Conservation (phyloP, 2,113 vertebrate genomes). For the Oncorhynchus clarkii region DNA sequence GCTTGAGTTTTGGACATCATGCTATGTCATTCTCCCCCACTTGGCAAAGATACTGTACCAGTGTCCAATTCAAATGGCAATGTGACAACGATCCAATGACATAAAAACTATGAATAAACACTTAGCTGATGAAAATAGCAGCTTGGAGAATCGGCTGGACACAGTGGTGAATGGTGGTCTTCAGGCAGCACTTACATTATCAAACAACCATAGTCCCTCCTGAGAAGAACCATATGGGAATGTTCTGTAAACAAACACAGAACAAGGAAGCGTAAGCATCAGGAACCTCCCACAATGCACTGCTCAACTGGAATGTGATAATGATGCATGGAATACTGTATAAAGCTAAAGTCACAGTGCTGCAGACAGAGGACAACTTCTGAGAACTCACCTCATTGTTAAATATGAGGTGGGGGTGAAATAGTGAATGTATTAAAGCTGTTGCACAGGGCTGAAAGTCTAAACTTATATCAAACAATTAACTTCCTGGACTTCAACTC, state of each 20-base stretch:
- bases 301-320: background rate
- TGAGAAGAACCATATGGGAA: background rate
- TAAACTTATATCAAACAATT: background rate
- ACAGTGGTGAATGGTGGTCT: background rate
- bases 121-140: background rate
- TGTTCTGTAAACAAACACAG: background rate
- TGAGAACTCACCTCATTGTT: background rate
- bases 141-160: background rate
- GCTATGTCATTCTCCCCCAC: conserved; percentile 26
- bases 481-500: background rate
- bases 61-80: conserved; percentile 14
- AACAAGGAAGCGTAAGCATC: background rate
- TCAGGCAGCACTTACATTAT: background rate
- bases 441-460: background rate
- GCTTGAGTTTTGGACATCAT: conserved; percentile 34
- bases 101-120: conserved; percentile 14
- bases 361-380: background rate
- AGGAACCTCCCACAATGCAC: background rate
- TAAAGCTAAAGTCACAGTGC: too few relatives aligned
- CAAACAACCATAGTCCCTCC: background rate
- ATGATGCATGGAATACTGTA: too few relatives aligned
- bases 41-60: conserved; percentile 17
- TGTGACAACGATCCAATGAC: conserved; percentile 10
- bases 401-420: background rate
- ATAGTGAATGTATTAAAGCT: background rate